Conservation (phyloP, 2,888 invertebrate genomes). For the Apantesis nais region DNA sequence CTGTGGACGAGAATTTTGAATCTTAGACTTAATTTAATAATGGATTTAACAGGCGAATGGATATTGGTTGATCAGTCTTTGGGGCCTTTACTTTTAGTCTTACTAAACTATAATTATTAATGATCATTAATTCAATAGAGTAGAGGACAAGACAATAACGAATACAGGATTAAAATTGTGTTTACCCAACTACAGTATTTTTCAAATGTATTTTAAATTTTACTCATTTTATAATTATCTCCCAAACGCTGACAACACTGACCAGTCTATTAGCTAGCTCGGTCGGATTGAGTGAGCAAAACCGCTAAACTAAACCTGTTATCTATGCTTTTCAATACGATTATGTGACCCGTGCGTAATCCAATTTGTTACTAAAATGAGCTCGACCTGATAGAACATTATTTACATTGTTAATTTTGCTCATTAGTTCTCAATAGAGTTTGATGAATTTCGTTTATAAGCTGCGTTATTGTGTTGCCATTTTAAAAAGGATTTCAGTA, state of each 20-base stretch:
- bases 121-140: too few relatives aligned
- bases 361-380: constrained; percentile 28
- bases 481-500: neutral
- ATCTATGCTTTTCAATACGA: constrained; percentile 30
- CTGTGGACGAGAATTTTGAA: too few relatives aligned
- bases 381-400: neutral
- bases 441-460: neutral
- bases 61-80: too few relatives aligned
- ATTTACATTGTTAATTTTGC: neutral
- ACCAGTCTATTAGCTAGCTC: constrained; percentile 14
- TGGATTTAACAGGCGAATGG: too few relatives aligned
- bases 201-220: too few relatives aligned
- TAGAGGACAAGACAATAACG: too few relatives aligned
- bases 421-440: neutral
- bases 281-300: constrained; percentile 13
- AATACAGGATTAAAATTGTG: too few relatives aligned
- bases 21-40: too few relatives aligned
- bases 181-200: too few relatives aligned
- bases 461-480: neutral
- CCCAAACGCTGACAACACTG: neutral
- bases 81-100: too few relatives aligned
- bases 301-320: constrained; percentile 28
- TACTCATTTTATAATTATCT: neutral
- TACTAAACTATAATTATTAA: too few relatives aligned
- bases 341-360: constrained; percentile 28